Evolutionary conservation across 2,888 invertebrate species (phyloP).

Genomic region (Gari tellinella): DNA sequence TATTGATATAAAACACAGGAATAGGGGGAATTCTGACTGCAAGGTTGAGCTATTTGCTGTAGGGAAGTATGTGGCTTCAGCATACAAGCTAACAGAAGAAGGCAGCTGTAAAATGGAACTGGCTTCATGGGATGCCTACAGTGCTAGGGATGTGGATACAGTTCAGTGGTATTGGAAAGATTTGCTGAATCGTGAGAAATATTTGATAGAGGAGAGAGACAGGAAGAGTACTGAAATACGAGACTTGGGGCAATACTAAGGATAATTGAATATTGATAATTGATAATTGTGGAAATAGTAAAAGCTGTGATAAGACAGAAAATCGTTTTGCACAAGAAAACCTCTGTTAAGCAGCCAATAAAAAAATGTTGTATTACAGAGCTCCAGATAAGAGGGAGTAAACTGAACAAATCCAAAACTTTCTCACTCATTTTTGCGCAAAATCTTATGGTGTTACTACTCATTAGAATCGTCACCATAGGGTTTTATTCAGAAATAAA

Average conservation of each 20-base stretch:
- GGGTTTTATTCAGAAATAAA: too few species aligned
- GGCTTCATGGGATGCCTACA: conserved; percentile 50
- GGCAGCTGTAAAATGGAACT: conserved; percentile 14
- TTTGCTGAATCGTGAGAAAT: conserved; percentile 6
- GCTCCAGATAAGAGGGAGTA: too few species aligned
- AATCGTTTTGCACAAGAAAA: too few species aligned
- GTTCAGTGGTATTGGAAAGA: conserved; percentile 8
- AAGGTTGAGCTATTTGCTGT: conserved; percentile 21
- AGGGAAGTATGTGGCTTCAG: conserved; percentile 41
- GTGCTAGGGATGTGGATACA: conserved; percentile 17
- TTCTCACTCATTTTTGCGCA: too few species aligned
- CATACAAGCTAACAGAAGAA: conserved; percentile 8
- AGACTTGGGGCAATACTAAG: not conserved
- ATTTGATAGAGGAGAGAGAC: not conserved
- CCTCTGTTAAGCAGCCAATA: too few species aligned
- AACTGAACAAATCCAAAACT: too few species aligned
- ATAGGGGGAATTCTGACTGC: not conserved
- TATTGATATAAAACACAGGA: conserved; percentile 17
- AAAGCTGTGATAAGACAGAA: too few species aligned
- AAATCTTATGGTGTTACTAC: too few species aligned
- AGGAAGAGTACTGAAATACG: not conserved
- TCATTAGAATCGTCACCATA: too few species aligned
- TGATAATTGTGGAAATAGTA: too few species aligned
- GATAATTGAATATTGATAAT: too few species aligned
- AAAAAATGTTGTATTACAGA: too few species aligned